Base-by-base conservation (phyloP, 2,888 invertebrate genomes). In the Tachina grossa region DNA sequence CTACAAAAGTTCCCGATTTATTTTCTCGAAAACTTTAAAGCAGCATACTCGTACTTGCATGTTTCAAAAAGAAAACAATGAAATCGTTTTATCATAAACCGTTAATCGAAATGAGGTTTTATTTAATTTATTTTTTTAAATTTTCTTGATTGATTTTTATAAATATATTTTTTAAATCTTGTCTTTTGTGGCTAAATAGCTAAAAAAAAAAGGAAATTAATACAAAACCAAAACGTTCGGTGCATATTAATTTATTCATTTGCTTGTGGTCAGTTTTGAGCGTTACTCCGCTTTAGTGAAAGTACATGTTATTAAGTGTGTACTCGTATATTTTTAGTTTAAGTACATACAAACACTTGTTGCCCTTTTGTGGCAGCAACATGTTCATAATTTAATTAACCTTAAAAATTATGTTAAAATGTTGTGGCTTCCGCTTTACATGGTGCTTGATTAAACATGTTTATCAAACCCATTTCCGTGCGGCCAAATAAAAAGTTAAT, bases 391-490 rank as follows among this genome's bases (percentile, higher is more conserved):
- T 49, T 84, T 53, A 76, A 71, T 79, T 66, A 66, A 68, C 74
- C 57, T 55, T 75, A 81, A 84, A 79, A 57, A 63, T 43, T 22
- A 61, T 47, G 47, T 65, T 31, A 49, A 65, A 80, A 53, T 61
- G 59, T 45, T 55, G 19, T 51, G 31, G 65, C 39, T 45, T 66
- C 31, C 41, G 53, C 83, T 83, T 41, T 72, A 61, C 71, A 83
- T 31, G 85, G 79, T 75, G 69, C 83, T 53, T 76, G 83, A 66
- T 83, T 83, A 55, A 78, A 84, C 80, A 72, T 84, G 80, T 76
- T 84, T 66, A 43, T 69, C 74, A 68, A 74, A 61, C 78, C 82
- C 79, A 83, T 79, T 83, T 85, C 85, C 85, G 78, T 71, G 61
- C 68, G 31, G 51, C 14, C 59, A 57, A 59, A 59, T 41, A n/a